A percentile compares a stretch with the other conserved stretches of the same genome.
phyloP scores from a whole-genome alignment of 2,888 invertebrate species.

The Campoletis raptor region DNA sequence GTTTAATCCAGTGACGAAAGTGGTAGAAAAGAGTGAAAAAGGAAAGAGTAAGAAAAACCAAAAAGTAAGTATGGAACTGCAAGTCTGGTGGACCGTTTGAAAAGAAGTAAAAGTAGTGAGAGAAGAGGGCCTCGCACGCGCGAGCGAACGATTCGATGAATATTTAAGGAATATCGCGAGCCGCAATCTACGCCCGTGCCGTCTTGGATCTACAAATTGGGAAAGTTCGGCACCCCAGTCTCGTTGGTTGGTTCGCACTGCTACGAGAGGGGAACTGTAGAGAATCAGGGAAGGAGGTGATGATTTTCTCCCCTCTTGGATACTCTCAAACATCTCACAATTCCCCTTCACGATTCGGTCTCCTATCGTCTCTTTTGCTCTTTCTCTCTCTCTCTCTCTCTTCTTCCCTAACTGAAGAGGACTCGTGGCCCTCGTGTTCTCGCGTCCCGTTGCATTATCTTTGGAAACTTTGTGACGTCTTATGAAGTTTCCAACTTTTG shows the following conservation, averaged over 20 bases:
- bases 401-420: constrained; percentile 10
- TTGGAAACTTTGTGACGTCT: constrained; percentile 79
- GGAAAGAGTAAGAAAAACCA: neutral
- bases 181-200: constrained; percentile 71
- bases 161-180: constrained; percentile 74
- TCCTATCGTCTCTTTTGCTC: neutral
- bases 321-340: constrained; percentile 30
- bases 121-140: constrained; percentile 26
- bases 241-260: constrained; percentile 27
- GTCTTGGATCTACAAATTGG: constrained; percentile 77
- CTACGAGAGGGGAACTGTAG: neutral
- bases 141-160: constrained; percentile 75
- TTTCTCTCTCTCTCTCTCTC: constrained; percentile 24
- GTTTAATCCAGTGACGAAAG: neutral
- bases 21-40: neutral
- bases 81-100: constrained; percentile 22
- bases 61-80: constrained; percentile 25
- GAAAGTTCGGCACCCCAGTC: constrained; percentile 74
- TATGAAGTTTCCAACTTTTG: constrained; percentile 79
- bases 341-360: constrained; percentile 5
- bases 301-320: constrained; percentile 14
- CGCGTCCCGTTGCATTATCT: constrained; percentile 79
- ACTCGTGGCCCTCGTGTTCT: constrained; percentile 65
- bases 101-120: neutral
- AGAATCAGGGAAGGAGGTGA: neutral